These are phyloP conservation scores for Oxycera nigricornis DNA, from an alignment of 2,888 invertebrate genomes.

Conservation along the genomic window DNA sequence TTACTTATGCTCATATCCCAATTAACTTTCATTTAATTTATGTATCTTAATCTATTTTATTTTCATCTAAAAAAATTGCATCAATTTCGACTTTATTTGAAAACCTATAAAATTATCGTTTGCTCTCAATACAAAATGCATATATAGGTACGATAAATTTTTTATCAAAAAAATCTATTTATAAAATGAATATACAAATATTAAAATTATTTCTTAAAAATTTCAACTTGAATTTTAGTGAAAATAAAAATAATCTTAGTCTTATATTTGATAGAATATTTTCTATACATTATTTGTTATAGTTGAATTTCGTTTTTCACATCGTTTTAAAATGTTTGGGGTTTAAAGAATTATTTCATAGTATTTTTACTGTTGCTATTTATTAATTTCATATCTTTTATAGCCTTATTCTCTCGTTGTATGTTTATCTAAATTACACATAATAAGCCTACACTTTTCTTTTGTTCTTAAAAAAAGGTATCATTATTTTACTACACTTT, in stretches of 20 bases:
- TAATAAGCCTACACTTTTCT: too few species aligned
- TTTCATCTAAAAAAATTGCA: background rate
- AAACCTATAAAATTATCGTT: background rate
- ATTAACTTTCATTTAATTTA: background rate
- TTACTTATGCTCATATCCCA: background rate
- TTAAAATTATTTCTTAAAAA: background rate
- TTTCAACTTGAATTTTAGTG: too few species aligned
- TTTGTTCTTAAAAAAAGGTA: background rate
- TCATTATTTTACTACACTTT: background rate
- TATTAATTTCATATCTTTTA: background rate
- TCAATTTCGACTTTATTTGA: constrained; percentile 19
- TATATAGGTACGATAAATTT: background rate
- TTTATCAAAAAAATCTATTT: background rate
- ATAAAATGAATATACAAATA: constrained; percentile 17
- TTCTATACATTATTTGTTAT: too few species aligned
- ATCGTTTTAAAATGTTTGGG: too few species aligned
- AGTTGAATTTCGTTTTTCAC: too few species aligned
- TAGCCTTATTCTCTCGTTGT: constrained; percentile 35
- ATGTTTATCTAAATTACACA: constrained; percentile 11
- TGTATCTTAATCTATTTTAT: background rate
- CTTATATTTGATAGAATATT: too few species aligned
- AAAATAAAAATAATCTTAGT: too few species aligned
- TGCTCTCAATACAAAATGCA: constrained; percentile 5
- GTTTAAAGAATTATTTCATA: too few species aligned
- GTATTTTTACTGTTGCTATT: background rate